Evolutionary conservation across 2,113 vertebrate genomes (phyloP).

Genomic region (Nerophis ophidion): DNA sequence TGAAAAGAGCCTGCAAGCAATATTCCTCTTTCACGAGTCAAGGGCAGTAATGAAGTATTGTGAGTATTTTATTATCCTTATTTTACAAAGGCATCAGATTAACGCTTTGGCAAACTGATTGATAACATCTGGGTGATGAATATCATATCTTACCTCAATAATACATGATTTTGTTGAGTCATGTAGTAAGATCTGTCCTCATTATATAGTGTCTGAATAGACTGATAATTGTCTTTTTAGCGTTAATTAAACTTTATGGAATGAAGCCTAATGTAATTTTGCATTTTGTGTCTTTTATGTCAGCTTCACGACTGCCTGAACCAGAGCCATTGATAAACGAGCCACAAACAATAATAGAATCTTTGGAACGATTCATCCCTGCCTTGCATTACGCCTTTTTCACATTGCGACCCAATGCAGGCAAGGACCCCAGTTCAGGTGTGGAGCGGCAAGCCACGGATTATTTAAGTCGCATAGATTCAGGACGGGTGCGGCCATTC

Average conservation of each 20-base stretch:
- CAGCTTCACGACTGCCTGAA: constrained; percentile 51
- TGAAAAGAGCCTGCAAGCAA: constrained; percentile 78
- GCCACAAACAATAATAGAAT: constrained; percentile 38
- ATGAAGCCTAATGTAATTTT: background rate
- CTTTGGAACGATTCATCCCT: constrained; percentile 72
- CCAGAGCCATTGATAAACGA: constrained; percentile 52
- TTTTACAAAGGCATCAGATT: background rate
- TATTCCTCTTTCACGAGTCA: constrained; percentile 89
- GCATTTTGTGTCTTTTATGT: background rate
- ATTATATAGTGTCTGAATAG: background rate
- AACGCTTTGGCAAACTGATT: background rate
- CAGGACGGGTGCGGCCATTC: constrained; percentile 74
- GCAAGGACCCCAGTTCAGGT: constrained; percentile 70
- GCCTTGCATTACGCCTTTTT: constrained; percentile 80
- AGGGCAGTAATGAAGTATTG: constrained; percentile 70
- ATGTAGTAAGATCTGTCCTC: background rate
- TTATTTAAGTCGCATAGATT: constrained; percentile 76
- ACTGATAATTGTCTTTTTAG: background rate
- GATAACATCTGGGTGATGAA: too few relatives aligned
- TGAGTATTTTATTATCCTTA: constrained; percentile 52
- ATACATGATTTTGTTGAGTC: background rate
- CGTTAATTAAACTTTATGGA: background rate
- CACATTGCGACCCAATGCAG: constrained; percentile 75
- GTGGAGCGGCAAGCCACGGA: constrained; percentile 80
- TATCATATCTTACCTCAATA: too few relatives aligned